A percentile compares a stretch with the other conserved stretches of the same genome.
These are phyloP conservation scores for Bolinopsis microptera DNA, from an alignment of 37 sponge, comb jelly and placozoan genomes.

Conservation along the genomic window DNA sequence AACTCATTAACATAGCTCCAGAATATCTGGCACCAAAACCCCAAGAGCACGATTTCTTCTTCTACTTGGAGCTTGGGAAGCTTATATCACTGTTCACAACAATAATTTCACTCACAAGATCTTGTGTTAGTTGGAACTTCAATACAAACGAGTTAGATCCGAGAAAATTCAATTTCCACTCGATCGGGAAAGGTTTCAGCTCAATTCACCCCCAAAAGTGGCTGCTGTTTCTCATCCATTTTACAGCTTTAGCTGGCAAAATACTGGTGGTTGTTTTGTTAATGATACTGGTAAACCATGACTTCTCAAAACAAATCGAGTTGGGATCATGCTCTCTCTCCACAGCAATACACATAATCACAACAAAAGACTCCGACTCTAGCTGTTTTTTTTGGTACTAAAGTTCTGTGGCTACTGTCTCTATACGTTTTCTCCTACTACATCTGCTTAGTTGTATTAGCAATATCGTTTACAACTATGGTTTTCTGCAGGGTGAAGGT, in stretches of 20 bases:
- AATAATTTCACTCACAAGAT: not conserved
- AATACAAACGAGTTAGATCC: not conserved
- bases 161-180: not conserved
- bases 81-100: not conserved
- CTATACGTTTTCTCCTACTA: not conserved
- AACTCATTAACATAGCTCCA: not conserved
- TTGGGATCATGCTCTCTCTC: not conserved
- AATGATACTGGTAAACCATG: not conserved
- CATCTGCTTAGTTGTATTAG: no score
- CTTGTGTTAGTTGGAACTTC: not conserved
- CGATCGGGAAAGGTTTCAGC: not conserved
- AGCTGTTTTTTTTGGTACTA: no score
- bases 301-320: not conserved
- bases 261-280: not conserved
- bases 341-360: not conserved
- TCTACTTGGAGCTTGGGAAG: not conserved
- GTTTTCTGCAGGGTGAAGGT: not conserved
- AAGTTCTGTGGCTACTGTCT: not conserved
- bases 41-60: not conserved
- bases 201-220: not conserved
- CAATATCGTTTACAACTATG: not conserved
- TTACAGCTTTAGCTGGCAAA: not conserved
- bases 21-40: not conserved
- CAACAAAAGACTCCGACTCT: not conserved
- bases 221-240: not conserved